Percentiles rank a stretch among this genome's conserved stretches.
phyloP scores from a whole-genome alignment of 2,888 invertebrate genomes.

The Helleia helle region DNA sequence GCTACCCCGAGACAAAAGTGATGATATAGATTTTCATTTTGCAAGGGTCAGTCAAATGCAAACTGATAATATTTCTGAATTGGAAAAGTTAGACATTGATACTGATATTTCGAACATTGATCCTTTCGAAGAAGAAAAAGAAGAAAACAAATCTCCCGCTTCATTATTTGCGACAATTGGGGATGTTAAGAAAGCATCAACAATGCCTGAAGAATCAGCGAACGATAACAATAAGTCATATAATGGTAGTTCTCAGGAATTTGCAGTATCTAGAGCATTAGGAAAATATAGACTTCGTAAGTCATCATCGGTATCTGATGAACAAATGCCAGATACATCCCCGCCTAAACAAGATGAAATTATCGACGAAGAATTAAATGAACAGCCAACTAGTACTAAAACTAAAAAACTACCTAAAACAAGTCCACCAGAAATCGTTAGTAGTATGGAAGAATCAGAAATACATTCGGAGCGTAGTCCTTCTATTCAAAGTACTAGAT shows the following conservation, averaged over 20 bases:
- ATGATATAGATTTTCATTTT: constrained; percentile 69
- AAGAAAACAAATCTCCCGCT: constrained; percentile 76
- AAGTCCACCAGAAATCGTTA: constrained; percentile 55
- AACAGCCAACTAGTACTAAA: constrained; percentile 34
- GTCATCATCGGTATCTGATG: constrained; percentile 81
- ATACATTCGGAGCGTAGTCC: constrained; percentile 77
- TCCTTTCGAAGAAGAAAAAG: constrained; percentile 75
- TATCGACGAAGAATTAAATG: constrained; percentile 32
- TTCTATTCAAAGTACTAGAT: constrained; percentile 75
- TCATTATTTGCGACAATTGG: constrained; percentile 84
- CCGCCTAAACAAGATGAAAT: constrained; percentile 47
- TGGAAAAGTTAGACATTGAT: constrained; percentile 72
- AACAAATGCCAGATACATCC: constrained; percentile 73
- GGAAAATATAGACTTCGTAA: constrained; percentile 85
- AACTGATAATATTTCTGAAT: constrained; percentile 59
- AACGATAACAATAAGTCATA: constrained; percentile 71
- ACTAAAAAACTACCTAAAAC: constrained; percentile 43
- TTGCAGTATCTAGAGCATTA: constrained; percentile 86
- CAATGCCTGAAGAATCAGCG: constrained; percentile 74
- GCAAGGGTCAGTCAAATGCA: constrained; percentile 70
- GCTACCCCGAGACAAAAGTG: constrained; percentile 62
- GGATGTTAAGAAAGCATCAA: constrained; percentile 78
- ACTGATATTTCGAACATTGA: constrained; percentile 75
- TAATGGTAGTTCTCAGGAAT: constrained; percentile 84
- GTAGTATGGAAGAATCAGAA: constrained; percentile 60